Evolutionary conservation across 2,888 invertebrate species (phyloP).

Genomic region (Tholera decimalis): DNA sequence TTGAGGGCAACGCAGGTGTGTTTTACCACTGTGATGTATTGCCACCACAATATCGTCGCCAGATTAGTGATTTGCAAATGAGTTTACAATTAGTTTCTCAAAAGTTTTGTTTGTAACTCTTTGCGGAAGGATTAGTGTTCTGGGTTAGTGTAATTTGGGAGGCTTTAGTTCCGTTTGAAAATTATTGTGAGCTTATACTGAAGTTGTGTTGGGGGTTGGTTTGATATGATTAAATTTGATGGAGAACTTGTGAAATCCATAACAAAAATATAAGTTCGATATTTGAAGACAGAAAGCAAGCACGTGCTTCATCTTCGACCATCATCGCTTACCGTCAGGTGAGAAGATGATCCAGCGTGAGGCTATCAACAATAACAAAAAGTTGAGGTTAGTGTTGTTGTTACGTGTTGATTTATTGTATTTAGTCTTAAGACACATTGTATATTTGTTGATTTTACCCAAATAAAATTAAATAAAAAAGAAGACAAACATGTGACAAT

Average conservation of each 20-base stretch:
- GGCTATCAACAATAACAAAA: no score
- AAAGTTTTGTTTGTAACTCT: slow-evolving; percentile 18
- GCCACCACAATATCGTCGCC: slow-evolving; percentile 33
- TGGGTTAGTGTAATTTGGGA: background rate
- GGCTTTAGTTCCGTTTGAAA: background rate
- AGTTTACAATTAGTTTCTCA: slow-evolving; percentile 36
- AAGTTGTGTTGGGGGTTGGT: background rate
- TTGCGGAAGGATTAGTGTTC: slow-evolving; percentile 15
- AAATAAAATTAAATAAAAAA: no score
- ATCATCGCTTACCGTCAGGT: no score
- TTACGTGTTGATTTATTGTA: no score
- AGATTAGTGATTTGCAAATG: slow-evolving; percentile 52
- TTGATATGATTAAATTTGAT: background rate
- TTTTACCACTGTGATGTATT: slow-evolving; percentile 63
- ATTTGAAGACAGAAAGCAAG: no score
- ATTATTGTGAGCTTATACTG: slow-evolving; percentile 1
- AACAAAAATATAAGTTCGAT: no score
- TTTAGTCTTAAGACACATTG: no score
- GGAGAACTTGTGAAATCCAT: background rate
- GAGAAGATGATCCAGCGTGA: no score
- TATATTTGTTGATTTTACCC: no score
- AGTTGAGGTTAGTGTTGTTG: no score
- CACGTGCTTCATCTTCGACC: no score
- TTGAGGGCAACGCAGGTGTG: slow-evolving; percentile 67
- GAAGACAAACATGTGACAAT: no score